Evolutionary conservation across 1,140 invertebrate species (phyloP).

Genomic region (Neodiprion lecontei): DNA sequence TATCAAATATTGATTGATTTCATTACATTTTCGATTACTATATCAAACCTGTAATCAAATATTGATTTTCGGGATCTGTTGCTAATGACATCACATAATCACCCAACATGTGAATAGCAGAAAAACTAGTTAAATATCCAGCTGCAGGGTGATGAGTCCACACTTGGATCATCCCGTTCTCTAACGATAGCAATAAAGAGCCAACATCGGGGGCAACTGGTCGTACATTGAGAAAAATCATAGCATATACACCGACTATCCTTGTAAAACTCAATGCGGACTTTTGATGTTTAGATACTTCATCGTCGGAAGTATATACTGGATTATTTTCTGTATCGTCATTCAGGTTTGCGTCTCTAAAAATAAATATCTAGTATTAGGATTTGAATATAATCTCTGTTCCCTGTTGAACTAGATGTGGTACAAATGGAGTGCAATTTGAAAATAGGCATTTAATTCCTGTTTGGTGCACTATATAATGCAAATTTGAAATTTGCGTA

Average conservation of each 20-base stretch:
- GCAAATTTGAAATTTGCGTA: no score
- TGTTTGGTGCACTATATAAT: no score
- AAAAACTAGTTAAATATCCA: slow-evolving; percentile 69
- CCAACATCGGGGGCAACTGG: slow-evolving; percentile 61
- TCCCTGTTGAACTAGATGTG: no score
- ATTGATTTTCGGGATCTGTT: slow-evolving; percentile 70
- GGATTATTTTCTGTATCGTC: slow-evolving; percentile 17
- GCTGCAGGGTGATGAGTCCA: slow-evolving; percentile 76
- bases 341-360: slow-evolving; percentile 27
- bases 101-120: slow-evolving; percentile 67
- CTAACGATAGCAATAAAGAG: slow-evolving; percentile 70
- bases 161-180: slow-evolving; percentile 72
- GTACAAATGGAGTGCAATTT: no score
- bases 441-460: no score
- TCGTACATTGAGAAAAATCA: slow-evolving; percentile 64
- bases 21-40: not conserved
- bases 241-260: slow-evolving; percentile 60
- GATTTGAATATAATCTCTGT: no score
- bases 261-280: slow-evolving; percentile 33
- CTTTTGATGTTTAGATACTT: slow-evolving; percentile 29
- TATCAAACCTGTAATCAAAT: slow-evolving; percentile 67
- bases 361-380: slow-evolving; percentile 9
- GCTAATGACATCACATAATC: slow-evolving; percentile 72
- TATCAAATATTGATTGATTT: no score
- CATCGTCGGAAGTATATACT: not conserved